phyloP scores from a whole-genome alignment of 2,888 invertebrate species.

The Synanthedon vespiformis region DNA sequence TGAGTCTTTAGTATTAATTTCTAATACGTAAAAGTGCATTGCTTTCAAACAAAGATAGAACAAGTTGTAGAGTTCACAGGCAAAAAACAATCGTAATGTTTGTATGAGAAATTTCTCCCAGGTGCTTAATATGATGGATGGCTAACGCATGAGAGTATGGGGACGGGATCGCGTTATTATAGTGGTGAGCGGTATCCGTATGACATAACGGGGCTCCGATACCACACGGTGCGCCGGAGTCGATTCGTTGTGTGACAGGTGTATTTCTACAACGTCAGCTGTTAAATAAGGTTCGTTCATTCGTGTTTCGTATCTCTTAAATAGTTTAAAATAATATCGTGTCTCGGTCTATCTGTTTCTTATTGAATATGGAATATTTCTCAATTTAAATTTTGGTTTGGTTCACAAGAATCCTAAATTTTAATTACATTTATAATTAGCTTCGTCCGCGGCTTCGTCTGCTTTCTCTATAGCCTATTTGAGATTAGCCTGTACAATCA shows the following conservation, averaged over 20 bases:
- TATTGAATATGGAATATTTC: too few relatives aligned
- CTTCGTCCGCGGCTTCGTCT: too few relatives aligned
- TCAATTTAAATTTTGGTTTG: too few relatives aligned
- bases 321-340: too few relatives aligned
- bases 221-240: not conserved
- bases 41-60: not conserved
- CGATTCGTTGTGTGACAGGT: slow-evolving; percentile 24
- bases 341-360: too few relatives aligned
- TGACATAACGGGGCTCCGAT: slow-evolving; percentile 50
- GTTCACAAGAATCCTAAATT: too few relatives aligned
- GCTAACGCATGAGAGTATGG: slow-evolving; percentile 49
- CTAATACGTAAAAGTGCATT: too few relatives aligned
- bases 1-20: too few relatives aligned
- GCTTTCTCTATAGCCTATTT: too few relatives aligned
- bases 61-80: not conserved
- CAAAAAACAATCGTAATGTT: not conserved
- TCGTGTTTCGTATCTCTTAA: too few relatives aligned
- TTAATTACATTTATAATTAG: too few relatives aligned
- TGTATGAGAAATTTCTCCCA: slow-evolving; percentile 27
- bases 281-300: not conserved
- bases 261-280: slow-evolving; percentile 10
- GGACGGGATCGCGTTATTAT: slow-evolving; percentile 35
- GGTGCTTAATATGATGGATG: slow-evolving; percentile 34
- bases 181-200: slow-evolving; percentile 44
- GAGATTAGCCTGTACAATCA: too few relatives aligned